These are phyloP conservation scores for Agapostemon virescens DNA, from an alignment of 2,888 invertebrate species.

Conservation along the genomic window DNA sequence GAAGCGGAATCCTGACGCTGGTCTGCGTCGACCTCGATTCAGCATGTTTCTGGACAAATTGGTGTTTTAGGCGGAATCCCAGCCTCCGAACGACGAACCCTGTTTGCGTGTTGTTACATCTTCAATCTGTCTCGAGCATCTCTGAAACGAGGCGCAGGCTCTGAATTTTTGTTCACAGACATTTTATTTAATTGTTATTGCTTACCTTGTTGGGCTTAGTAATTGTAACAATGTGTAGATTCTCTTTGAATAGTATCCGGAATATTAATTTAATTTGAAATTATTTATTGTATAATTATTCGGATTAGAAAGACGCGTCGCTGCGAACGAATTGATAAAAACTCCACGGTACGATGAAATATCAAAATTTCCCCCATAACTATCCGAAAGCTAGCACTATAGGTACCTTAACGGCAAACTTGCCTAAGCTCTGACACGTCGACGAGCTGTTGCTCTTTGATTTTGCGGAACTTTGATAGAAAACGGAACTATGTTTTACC, in stretches of 20 bases:
- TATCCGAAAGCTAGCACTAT: neutral
- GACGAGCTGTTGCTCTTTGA: neutral
- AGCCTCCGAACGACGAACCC: neutral
- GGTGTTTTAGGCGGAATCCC: neutral
- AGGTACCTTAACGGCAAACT: neutral
- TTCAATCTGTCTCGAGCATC: neutral
- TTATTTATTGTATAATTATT: too few species aligned
- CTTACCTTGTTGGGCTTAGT: too few species aligned
- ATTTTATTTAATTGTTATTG: too few species aligned
- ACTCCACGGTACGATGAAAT: too few species aligned
- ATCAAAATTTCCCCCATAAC: too few species aligned
- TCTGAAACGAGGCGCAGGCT: neutral
- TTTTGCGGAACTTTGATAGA: neutral
- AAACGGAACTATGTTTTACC: neutral
- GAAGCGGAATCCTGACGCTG: conserved; percentile 46
- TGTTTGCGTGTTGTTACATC: neutral
- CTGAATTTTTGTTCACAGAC: neutral
- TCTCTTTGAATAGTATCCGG: too few species aligned
- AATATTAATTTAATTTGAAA: too few species aligned
- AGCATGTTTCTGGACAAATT: neutral
- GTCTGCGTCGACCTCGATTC: conserved; percentile 46
- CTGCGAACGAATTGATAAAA: neutral
- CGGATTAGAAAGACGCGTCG: neutral
- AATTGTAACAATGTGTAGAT: too few species aligned
- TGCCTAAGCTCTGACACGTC: neutral